Evolutionary conservation across 2,113 vertebrate species (phyloP), one percentile per base, ranked within the genome.

Genomic region (Columbina picui): DNA sequence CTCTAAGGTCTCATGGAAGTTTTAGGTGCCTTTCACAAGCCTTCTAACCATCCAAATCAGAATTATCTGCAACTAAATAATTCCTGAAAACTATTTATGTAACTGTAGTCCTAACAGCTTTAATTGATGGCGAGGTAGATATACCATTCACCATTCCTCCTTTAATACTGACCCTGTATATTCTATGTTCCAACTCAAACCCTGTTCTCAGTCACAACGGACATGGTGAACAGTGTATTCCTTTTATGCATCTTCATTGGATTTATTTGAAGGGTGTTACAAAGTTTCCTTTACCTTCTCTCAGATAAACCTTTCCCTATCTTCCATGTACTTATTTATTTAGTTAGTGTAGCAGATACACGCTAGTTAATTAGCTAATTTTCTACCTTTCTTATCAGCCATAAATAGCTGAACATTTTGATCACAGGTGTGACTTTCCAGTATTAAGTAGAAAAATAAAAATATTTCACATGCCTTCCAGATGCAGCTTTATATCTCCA

Each of bases 201-300:
- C 2, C 3, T 76, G 77, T 69, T 27, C 29, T 60, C 16, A 47
- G 14, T 7, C 38, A 19, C 10, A 7, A 9, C 34, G 22, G 17
- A 38, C 2, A 3, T 27, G 7, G 7, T 39, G 15, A 89, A 14
- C 12, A 21, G 2, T 7, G 3, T 26, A n/a, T 5, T 43, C 9
- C 10, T 82, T 56, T 50, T 30, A 34, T 56, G 4, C 19, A 45
- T 64, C 23, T 69, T 39, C 36, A 29, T 4, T 0, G 0, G 4
- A 56, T 29, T 1, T 30, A 20, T 87, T 43, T 87, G 45, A 87
- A 69, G 17, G 47, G 9, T 27, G 3, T 15, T 64, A 52, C 2
- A 4, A 20, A 68, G 15, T 36, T 41, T 59, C 11, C 17, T 49
- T 47, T 39, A 25, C 14, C 5, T 57, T 47, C 19, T 59, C 15